A percentile compares a stretch with the other conserved stretches of the same genome.
phyloP scores from a whole-genome alignment of 2,888 invertebrate species.

The Bhutanitis thaidina region DNA sequence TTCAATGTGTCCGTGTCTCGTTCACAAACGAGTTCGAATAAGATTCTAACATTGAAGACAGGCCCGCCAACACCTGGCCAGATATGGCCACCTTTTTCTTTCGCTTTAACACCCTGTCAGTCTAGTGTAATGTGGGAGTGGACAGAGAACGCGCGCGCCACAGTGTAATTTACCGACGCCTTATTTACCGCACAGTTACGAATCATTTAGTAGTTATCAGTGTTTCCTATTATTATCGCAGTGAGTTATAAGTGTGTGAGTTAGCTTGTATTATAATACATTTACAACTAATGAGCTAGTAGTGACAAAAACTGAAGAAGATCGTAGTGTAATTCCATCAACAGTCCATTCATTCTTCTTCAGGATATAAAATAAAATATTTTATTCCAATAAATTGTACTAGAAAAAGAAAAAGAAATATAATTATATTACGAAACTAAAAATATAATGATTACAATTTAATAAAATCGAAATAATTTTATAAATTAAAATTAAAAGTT shows the following conservation, averaged over 20 bases:
- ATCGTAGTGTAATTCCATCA: too few relatives aligned
- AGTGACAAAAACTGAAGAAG: too few relatives aligned
- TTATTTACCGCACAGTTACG: not conserved
- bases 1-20: not conserved
- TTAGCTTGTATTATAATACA: too few relatives aligned
- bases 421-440: too few relatives aligned
- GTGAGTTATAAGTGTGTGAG: not conserved
- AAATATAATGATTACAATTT: too few relatives aligned
- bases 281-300: too few relatives aligned
- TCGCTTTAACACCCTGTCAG: not conserved
- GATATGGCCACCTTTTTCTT: not conserved
- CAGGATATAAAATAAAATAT: too few relatives aligned
- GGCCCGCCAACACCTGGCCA: constrained; percentile 3
- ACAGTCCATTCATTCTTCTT: too few relatives aligned
- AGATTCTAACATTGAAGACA: not conserved
- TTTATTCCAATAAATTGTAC: too few relatives aligned
- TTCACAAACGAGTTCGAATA: not conserved
- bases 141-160: constrained; percentile 1
- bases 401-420: too few relatives aligned
- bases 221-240: not conserved
- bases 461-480: too few relatives aligned
- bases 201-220: not conserved
- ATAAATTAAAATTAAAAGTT: too few relatives aligned
- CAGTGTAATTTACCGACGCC: not conserved
- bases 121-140: not conserved